These are phyloP conservation scores for Australoheros scitulus DNA, from an alignment of 2,113 vertebrate species.

Conservation along the genomic window DNA sequence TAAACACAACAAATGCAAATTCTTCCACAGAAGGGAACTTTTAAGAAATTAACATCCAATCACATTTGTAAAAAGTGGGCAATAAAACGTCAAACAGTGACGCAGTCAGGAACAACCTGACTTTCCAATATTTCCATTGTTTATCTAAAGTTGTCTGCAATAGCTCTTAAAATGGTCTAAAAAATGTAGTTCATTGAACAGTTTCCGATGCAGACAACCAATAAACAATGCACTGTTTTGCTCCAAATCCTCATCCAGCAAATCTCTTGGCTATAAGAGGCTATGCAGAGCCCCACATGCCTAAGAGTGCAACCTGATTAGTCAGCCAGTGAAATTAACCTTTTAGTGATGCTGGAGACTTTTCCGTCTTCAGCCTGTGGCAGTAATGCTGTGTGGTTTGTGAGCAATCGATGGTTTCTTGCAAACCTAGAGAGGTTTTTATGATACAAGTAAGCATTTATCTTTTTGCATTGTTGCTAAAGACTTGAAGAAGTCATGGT, in stretches of 20 bases:
- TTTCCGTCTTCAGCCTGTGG: not conserved
- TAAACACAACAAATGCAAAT: not conserved
- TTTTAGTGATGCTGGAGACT: not conserved
- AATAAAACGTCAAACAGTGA: not conserved
- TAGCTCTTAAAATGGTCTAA: not conserved
- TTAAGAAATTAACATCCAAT: too few species aligned
- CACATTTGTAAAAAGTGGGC: not conserved
- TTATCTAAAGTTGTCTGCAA: not conserved
- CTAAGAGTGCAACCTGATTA: too few species aligned
- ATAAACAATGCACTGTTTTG: not conserved
- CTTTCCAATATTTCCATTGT: not conserved
- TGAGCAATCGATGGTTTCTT: not conserved
- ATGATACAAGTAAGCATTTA: not conserved
- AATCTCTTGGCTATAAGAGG: not conserved
- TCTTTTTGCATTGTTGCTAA: not conserved
- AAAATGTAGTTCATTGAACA: not conserved
- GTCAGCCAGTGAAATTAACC: not conserved
- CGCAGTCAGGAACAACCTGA: not conserved
- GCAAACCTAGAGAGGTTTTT: not conserved
- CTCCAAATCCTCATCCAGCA: not conserved
- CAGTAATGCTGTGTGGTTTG: not conserved
- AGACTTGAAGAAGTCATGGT: not conserved
- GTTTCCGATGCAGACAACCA: not conserved
- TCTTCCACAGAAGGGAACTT: not conserved
- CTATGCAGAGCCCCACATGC: not conserved